A percentile compares a stretch with the other conserved stretches of the same genome.
phyloP scores from a whole-genome alignment of 2,888 invertebrate genomes.

The Craniophora ligustri region DNA sequence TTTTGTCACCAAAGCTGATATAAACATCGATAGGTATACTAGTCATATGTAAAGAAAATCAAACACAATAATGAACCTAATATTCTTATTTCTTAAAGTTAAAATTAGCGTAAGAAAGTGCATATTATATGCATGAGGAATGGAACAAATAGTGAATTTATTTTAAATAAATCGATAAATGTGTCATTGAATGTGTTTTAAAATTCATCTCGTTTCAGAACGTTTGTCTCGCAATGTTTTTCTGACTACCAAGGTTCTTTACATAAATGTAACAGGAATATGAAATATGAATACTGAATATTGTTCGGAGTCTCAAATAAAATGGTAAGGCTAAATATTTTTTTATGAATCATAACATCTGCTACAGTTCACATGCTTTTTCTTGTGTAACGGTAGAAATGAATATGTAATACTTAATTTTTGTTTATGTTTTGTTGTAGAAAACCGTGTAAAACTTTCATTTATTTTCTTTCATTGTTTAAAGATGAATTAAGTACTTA shows the following conservation, averaged over 20 bases:
- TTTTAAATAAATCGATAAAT: neutral
- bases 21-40: neutral
- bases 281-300: conserved; percentile 51
- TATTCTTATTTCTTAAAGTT: too few relatives aligned
- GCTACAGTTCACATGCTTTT: conserved; percentile 22
- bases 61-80: too few relatives aligned
- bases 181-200: conserved; percentile 6
- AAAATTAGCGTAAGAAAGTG: too few relatives aligned
- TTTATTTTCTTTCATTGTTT: too few relatives aligned
- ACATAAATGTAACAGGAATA: conserved; percentile 53
- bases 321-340: conserved; percentile 27
- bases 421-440: conserved; percentile 14
- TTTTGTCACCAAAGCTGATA: conserved; percentile 2
- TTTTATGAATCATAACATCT: conserved; percentile 50
- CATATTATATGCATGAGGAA: too few relatives aligned
- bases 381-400: conserved; percentile 22
- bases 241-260: conserved; percentile 31
- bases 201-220: conserved; percentile 24
- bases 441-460: neutral
- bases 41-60: too few relatives aligned
- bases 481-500: too few relatives aligned
- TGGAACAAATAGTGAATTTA: too few relatives aligned
- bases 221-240: conserved; percentile 31
- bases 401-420: neutral
- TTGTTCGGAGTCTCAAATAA: conserved; percentile 32